Percentiles rank a stretch among this genome's conserved stretches.
These are phyloP conservation scores for Leucosticte australis DNA, from an alignment of 2,113 vertebrate species.

Conservation along the genomic window DNA sequence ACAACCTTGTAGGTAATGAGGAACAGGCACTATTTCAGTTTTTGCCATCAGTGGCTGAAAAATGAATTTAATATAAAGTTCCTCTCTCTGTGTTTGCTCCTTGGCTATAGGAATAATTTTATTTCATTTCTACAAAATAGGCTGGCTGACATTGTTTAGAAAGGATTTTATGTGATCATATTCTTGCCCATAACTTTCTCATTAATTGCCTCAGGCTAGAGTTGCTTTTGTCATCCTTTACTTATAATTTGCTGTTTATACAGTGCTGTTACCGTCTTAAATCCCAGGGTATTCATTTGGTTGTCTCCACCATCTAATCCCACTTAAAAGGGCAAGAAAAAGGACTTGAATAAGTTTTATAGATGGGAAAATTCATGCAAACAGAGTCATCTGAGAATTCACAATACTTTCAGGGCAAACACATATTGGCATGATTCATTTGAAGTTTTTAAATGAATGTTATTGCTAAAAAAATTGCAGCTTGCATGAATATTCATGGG, in stretches of 20 bases:
- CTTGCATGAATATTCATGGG: conserved; percentile 42
- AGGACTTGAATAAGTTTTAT: neutral
- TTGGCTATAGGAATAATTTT: neutral
- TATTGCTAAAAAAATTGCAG: conserved; percentile 8
- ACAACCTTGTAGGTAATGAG: neutral
- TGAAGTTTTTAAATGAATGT: conserved; percentile 1
- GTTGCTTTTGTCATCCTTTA: conserved; percentile 27
- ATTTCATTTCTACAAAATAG: neutral
- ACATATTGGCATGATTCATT: conserved; percentile 50
- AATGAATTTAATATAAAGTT: neutral
- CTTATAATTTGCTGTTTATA: conserved; percentile 33
- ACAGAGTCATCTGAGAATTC: conserved; percentile 33
- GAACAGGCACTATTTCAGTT: neutral
- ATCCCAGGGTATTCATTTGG: neutral
- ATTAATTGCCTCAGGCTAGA: neutral
- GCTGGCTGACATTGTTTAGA: neutral
- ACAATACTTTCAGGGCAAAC: conserved; percentile 34
- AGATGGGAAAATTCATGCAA: conserved; percentile 11
- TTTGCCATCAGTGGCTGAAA: neutral
- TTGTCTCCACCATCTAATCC: neutral
- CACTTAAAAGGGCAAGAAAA: neutral
- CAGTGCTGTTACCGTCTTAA: neutral
- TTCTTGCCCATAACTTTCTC: neutral
- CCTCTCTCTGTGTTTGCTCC: neutral
- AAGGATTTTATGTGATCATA: neutral